phyloP scores from a whole-genome alignment of 2,113 vertebrate genomes.

The Pitta sordida region DNA sequence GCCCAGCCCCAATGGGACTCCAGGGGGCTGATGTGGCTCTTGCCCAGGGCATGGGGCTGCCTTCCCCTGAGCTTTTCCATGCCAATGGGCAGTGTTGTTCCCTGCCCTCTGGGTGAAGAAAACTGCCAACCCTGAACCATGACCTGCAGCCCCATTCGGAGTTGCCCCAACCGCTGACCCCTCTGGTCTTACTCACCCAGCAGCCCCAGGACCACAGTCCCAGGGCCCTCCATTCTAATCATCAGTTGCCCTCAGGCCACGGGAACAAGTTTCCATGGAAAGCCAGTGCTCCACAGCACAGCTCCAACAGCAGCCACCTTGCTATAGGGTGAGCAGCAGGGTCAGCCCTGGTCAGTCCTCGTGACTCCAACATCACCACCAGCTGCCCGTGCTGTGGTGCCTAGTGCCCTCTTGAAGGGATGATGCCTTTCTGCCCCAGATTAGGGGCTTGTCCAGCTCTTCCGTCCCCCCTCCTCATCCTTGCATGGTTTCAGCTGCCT shows the following conservation, averaged over 20 bases:
- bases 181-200: background rate
- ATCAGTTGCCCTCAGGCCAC: background rate
- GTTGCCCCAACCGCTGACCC: background rate
- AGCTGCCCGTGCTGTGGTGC: background rate
- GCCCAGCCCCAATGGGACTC: accelerated
- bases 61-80: background rate
- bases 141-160: background rate
- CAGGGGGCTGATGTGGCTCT: too few species aligned
- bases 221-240: background rate
- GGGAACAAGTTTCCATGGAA: background rate
- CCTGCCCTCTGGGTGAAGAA: accelerated
- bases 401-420: background rate
- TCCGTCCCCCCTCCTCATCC: background rate
- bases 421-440: background rate
- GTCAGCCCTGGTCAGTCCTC: background rate
- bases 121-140: background rate
- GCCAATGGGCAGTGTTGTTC: background rate
- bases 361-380: accelerated
- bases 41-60: accelerated
- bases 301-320: background rate
- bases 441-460: background rate
- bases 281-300: background rate
- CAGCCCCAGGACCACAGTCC: accelerated
- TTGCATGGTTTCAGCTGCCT: background rate
- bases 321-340: accelerated